Percentiles rank a stretch among this genome's conserved stretches.
These are phyloP conservation scores for Neomorphus geoffroyi DNA, from an alignment of 2,797 vertebrate genomes.

Conservation along the genomic window DNA sequence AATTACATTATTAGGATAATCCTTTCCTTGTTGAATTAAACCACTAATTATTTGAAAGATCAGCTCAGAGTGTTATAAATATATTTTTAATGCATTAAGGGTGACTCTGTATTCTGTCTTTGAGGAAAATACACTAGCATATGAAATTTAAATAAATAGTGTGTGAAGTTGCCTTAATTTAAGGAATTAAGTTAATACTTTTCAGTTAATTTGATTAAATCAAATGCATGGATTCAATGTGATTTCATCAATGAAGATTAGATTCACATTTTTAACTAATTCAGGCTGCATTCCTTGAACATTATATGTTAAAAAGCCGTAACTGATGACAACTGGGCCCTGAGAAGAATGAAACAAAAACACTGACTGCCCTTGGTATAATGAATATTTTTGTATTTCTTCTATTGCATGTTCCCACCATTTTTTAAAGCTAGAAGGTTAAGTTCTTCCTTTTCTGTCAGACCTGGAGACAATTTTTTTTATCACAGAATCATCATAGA, in stretches of 20 bases:
- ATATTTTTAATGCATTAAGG: not conserved
- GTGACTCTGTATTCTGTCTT: not conserved
- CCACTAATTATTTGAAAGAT: not conserved
- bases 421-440: not conserved
- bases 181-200: slow-evolving; percentile 11
- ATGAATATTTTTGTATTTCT: not conserved
- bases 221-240: not conserved
- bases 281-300: not conserved
- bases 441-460: not conserved
- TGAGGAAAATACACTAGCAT: not conserved
- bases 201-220: slow-evolving; percentile 7
- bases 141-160: slow-evolving; percentile 23
- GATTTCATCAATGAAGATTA: not conserved
- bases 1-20: not conserved
- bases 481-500: not conserved
- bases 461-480: not conserved
- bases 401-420: not conserved
- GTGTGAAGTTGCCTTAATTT: slow-evolving; percentile 36
- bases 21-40: not conserved
- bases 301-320: not conserved
- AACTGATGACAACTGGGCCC: not conserved
- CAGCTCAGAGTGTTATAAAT: not conserved
- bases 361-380: not conserved
- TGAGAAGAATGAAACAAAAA: not conserved
- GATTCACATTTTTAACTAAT: not conserved